Conservation (phyloP, 2,797 vertebrate species). For the Psittacula derbiana region DNA sequence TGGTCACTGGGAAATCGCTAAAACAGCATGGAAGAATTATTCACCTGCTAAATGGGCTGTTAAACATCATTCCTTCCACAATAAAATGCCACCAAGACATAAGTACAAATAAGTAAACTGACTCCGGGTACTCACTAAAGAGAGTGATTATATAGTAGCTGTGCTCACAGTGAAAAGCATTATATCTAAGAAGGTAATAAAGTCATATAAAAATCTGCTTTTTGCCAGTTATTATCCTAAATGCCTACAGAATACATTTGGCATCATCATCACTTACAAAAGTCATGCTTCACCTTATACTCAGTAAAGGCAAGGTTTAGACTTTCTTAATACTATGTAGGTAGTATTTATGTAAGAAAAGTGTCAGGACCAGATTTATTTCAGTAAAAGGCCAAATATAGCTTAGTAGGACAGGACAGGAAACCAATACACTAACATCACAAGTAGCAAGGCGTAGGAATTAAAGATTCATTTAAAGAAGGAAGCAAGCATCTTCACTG, state of each 20-base stretch:
- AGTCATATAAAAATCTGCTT: constrained; percentile 13
- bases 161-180: not conserved
- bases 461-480: not conserved
- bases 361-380: not conserved
- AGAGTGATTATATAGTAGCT: not conserved
- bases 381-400: not conserved
- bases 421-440: not conserved
- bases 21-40: not conserved
- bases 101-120: not conserved
- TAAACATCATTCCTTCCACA: not conserved
- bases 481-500: not conserved
- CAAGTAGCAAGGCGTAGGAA: not conserved
- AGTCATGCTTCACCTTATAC: constrained; percentile 16
- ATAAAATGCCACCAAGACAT: not conserved
- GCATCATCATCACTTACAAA: not conserved
- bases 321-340: not conserved
- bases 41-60: not conserved
- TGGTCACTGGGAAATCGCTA: not conserved
- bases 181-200: not conserved
- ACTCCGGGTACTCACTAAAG: not conserved
- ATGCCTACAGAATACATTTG: not conserved
- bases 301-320: not conserved
- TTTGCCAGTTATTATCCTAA: not conserved
- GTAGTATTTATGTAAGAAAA: not conserved
- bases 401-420: not conserved